Evolutionary conservation across 2,888 invertebrate genomes (phyloP).

Genomic region (Patella pellucida): DNA sequence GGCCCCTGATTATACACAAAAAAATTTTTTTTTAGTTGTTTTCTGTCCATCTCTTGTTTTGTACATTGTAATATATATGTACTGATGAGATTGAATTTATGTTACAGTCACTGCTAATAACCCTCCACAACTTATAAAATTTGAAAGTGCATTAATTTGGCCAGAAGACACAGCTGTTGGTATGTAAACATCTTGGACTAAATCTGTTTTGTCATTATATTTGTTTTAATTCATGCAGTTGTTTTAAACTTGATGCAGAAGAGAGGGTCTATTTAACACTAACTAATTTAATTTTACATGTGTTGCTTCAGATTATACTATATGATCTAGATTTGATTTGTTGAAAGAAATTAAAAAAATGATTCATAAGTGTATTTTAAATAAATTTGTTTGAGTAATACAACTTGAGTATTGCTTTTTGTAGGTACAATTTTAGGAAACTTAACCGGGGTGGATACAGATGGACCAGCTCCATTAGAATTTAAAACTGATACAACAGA

Average conservation of each 20-base stretch:
- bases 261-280: no score
- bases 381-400: no score
- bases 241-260: no score
- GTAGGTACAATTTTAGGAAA: conserved; percentile 50
- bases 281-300: no score
- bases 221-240: background rate
- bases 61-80: no score
- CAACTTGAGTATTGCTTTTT: conserved; percentile 11
- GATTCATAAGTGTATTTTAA: no score
- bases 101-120: conserved; percentile 45
- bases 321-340: no score
- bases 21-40: no score
- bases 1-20: no score
- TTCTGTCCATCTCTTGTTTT: no score
- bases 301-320: no score
- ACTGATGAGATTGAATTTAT: background rate
- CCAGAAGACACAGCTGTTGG: conserved; percentile 41
- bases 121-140: conserved; percentile 36
- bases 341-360: no score
- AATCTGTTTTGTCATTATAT: background rate
- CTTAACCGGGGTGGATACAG: conserved; percentile 51
- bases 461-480: conserved; percentile 47
- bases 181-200: conserved; percentile 27
- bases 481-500: conserved; percentile 41
- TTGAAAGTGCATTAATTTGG: conserved; percentile 24